Base-by-base conservation (phyloP, 2,888 invertebrate species). In the Dascillus cervinus region DNA sequence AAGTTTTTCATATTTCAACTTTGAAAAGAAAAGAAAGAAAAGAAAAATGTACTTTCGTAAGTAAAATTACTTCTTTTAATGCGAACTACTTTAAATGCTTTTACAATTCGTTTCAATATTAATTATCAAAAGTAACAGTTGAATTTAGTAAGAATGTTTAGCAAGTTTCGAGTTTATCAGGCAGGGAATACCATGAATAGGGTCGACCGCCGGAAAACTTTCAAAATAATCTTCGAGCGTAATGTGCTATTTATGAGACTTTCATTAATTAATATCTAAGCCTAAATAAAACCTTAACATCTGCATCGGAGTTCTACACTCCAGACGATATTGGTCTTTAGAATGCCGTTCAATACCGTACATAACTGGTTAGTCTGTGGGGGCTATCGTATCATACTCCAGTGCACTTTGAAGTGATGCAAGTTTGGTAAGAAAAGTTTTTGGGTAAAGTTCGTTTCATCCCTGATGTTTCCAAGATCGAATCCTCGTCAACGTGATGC, bases 321-420 rank as follows among this genome's bases (percentile, higher is more conserved):
- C 31, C 29, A 37, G 21, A 29, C 39, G 26, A 34, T 31, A 29
- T 11, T 35, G 22, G 14, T 26, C 39, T 29, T 39, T 35, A 35
- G 20, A 4, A 21, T 22, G 23, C 28, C n/a, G 26, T 22, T 34
- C 21, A 32, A 41, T 39, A 38, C 27, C 27, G 32, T 25, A 25
- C 29, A 38, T 21, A 36, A 33, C 30, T 15, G 30, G 30, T 22
- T 29, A 28, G 32, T 23, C 26, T 13, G 29, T 32, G 32, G 32
- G 37, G 41, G 39, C 43, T 48, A 48, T 50, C 50, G 40, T 46
- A 48, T 52, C 47, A 53, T 51, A 54, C 49, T 53, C 38, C 46
- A 47, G 34, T 52, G 52, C 53, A 52, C 53, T 52, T 50, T 45
- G 43, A 47, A 52, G 47, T 47, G 47, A 46, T 46, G 47, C 47